phyloP scores from a whole-genome alignment of 2,113 vertebrate genomes.

The Pycnonotus jocosus region DNA sequence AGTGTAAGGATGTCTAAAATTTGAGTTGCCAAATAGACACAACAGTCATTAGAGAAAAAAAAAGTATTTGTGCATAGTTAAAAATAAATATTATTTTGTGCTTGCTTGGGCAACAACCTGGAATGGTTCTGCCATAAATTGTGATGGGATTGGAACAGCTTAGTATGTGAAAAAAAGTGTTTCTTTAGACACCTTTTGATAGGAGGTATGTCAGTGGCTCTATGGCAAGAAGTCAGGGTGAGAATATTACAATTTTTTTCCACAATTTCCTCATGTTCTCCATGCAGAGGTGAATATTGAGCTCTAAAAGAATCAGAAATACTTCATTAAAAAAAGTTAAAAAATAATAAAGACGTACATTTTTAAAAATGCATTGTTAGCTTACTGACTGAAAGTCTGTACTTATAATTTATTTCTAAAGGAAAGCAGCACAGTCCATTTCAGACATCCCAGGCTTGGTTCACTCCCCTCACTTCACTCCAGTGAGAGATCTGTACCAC shows the following conservation, averaged over 20 bases:
- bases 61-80: not conserved
- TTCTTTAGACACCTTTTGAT: not conserved
- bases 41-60: not conserved
- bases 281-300: not conserved
- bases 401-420: not conserved
- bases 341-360: not conserved
- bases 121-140: not conserved
- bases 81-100: not conserved
- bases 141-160: not conserved
- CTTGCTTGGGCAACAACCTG: not conserved
- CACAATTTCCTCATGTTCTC: not conserved
- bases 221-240: not conserved
- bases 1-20: not conserved
- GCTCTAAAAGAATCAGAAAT: not conserved
- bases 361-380: fast-evolving
- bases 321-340: not conserved
- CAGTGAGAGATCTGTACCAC: not conserved
- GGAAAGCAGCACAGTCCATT: not conserved
- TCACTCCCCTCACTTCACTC: not conserved
- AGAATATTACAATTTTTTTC: not conserved
- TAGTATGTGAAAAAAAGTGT: not conserved
- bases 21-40: not conserved
- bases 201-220: not conserved
- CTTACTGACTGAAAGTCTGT: not conserved
- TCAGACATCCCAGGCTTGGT: not conserved